A percentile compares a stretch with the other conserved stretches of the same genome.
phyloP scores from a whole-genome alignment of 2,797 vertebrate species.

The Aphelocoma californica region DNA sequence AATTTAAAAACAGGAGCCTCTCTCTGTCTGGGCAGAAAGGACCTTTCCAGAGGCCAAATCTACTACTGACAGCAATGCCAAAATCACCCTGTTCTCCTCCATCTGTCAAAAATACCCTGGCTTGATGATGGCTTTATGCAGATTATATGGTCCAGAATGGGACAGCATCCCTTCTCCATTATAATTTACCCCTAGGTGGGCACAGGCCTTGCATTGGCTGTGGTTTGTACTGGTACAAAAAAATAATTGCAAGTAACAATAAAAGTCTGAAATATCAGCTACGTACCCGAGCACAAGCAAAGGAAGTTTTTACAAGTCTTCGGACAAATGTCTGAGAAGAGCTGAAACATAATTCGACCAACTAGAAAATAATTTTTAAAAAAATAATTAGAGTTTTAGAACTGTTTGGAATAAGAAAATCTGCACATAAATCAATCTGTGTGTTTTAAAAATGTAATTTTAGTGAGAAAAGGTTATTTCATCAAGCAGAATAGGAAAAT shows the following conservation, averaged over 20 bases:
- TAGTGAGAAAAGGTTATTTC: not conserved
- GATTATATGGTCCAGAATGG: not conserved
- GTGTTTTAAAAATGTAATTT: not conserved
- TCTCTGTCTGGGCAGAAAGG: not conserved
- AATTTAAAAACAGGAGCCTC: not conserved
- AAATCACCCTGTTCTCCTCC: not conserved
- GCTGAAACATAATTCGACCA: conserved; percentile 97
- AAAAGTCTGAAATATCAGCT: not conserved
- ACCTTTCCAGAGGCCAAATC: not conserved
- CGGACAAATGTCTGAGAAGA: conserved; percentile 96
- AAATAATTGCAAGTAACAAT: not conserved
- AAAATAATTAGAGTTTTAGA: not conserved
- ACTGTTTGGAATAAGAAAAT: not conserved
- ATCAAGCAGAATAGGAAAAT: not conserved
- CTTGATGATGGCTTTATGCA: not conserved
- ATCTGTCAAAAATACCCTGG: not conserved
- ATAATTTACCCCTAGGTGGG: not conserved
- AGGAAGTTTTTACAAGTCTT: conserved; percentile 99
- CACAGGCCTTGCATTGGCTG: not conserved
- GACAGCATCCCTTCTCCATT: not conserved
- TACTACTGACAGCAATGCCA: not conserved
- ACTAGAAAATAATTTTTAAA: conserved; percentile 76
- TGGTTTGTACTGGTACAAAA: not conserved
- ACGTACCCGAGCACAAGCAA: conserved; percentile 91
- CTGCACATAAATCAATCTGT: not conserved